Evolutionary conservation across 2,888 invertebrate species (phyloP).

Genomic region (Ametastegia equiseti): DNA sequence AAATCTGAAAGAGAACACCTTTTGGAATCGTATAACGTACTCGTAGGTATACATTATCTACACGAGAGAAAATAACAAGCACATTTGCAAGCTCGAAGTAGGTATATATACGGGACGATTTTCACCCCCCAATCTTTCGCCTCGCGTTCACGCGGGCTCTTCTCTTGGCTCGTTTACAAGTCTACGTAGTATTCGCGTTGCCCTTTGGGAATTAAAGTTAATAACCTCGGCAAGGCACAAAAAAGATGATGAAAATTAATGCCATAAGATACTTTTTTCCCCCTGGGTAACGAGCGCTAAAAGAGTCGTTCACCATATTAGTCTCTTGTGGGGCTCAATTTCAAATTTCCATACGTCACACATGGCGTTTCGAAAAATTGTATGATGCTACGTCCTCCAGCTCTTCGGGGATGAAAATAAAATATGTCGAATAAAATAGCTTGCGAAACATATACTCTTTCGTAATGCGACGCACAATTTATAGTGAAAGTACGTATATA

Average conservation of each 20-base stretch:
- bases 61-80: not conserved
- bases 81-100: not conserved
- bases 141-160: not conserved
- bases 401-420: too few relatives aligned
- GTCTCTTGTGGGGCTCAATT: not conserved
- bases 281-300: conserved; percentile 1
- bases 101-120: not conserved
- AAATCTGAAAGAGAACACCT: not conserved
- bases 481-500: not conserved
- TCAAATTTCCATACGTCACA: not conserved
- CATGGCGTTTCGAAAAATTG: too few relatives aligned
- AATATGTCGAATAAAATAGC: not conserved
- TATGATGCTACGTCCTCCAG: too few relatives aligned
- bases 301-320: conserved; percentile 1
- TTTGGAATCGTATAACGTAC: conserved; percentile 21
- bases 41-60: too few relatives aligned
- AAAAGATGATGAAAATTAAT: conserved; percentile 38
- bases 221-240: not conserved
- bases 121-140: not conserved
- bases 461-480: not conserved
- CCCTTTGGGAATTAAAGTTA: conserved; percentile 31
- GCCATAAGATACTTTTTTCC: conserved; percentile 23
- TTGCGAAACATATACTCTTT: not conserved
- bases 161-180: conserved; percentile 21
- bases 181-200: conserved; percentile 23